Conservation (phyloP, 2,888 invertebrate species). For the Eristalis pertinax region DNA sequence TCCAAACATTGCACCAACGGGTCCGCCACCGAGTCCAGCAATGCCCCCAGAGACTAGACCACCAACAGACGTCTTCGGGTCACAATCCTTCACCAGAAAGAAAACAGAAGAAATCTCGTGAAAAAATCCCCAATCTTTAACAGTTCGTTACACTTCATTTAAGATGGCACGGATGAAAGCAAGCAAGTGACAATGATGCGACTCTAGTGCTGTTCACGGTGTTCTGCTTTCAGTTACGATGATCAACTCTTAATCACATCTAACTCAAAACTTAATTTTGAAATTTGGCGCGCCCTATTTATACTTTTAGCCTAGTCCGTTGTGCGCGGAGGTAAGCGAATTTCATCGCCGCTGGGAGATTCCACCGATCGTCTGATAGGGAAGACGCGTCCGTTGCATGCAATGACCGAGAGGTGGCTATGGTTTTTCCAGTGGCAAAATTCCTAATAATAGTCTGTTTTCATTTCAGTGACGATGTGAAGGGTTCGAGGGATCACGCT, state of each 20-base stretch:
- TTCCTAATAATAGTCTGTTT: no score
- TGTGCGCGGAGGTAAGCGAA: background rate
- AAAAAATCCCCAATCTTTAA: background rate
- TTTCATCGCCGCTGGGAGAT: background rate
- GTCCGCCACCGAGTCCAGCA: background rate
- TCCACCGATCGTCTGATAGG: background rate
- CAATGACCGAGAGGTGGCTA: background rate
- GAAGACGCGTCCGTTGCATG: background rate
- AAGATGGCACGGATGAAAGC: background rate
- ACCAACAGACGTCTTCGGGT: background rate
- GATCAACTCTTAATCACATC: no score
- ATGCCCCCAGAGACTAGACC: background rate
- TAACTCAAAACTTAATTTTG: background rate
- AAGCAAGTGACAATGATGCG: background rate
- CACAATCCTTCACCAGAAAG: background rate
- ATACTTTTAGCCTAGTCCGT: background rate
- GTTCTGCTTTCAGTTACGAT: background rate
- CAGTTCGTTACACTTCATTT: background rate
- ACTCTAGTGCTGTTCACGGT: background rate
- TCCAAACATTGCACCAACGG: background rate
- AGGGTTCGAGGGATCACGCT: no score
- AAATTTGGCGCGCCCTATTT: background rate
- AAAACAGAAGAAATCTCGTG: background rate
- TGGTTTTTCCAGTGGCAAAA: background rate
- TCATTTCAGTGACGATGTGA: no score